Percentiles rank a stretch among this genome's conserved stretches.
Conservation (phyloP, 2,797 vertebrate species). For the Austrolebias charrua region DNA sequence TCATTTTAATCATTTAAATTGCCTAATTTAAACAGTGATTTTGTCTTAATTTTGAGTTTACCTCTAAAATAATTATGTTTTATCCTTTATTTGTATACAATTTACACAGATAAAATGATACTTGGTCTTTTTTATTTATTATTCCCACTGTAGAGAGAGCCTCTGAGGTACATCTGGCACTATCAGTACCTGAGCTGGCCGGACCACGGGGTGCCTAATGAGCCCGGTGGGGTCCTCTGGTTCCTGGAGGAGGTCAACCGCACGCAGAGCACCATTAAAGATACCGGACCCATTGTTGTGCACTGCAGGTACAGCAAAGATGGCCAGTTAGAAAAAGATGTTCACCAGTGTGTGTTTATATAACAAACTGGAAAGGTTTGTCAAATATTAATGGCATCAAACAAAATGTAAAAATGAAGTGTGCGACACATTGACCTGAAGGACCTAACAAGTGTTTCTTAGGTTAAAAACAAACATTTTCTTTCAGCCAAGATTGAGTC, state of each 20-base stretch:
- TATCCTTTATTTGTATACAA: not conserved
- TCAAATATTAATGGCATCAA: too few species aligned
- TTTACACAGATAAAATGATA: not conserved
- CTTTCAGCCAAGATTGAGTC: not conserved
- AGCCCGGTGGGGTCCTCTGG: conserved; percentile 86
- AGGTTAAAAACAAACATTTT: not conserved
- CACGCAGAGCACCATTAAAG: conserved; percentile 79
- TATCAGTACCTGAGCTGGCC: conserved; percentile 92
- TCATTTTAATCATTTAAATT: not conserved
- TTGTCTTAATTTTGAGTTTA: not conserved
- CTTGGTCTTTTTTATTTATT: not conserved
- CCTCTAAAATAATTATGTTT: not conserved
- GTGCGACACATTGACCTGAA: not conserved
- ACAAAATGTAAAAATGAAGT: too few species aligned
- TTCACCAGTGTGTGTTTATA: too few species aligned
- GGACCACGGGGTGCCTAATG: conserved; percentile 87
- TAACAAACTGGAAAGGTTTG: too few species aligned
- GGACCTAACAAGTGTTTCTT: not conserved
- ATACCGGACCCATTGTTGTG: conserved; percentile 85
- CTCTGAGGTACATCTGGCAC: conserved; percentile 82
- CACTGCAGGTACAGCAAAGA: conserved; percentile 86
- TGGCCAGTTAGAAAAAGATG: not conserved
- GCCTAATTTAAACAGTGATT: not conserved
- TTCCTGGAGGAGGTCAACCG: conserved; percentile 88
- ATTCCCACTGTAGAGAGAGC: conserved; percentile 74